A percentile compares a stretch with the other conserved stretches of the same genome.
phyloP scores from a whole-genome alignment of 2,113 vertebrate species.

The Nesoenas mayeri region DNA sequence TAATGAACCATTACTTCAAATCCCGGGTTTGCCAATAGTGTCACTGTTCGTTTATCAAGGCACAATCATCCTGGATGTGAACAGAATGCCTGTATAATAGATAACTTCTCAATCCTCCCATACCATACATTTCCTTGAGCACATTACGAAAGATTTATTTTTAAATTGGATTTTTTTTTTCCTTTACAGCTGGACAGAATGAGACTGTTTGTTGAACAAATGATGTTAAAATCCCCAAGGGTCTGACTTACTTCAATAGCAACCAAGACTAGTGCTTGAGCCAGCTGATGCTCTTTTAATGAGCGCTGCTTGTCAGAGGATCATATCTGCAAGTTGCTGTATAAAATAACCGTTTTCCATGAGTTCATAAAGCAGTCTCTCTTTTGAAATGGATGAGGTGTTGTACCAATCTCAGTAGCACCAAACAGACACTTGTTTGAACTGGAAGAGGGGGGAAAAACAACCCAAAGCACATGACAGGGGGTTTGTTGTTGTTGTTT shows the following conservation, averaged over 20 bases:
- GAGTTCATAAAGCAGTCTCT: constrained; percentile 63
- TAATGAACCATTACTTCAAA: constrained; percentile 67
- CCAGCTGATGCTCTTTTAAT: constrained; percentile 63
- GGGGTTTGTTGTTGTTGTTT: too few relatives aligned
- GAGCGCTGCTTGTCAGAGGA: constrained; percentile 65
- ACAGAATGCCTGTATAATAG: constrained; percentile 31
- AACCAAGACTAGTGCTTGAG: constrained; percentile 35
- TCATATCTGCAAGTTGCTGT: constrained; percentile 61
- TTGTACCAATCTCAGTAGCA: constrained; percentile 15
- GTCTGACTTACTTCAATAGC: constrained; percentile 33
- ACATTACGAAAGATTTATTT: constrained; percentile 68
- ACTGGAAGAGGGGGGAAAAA: neutral
- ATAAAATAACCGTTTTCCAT: constrained; percentile 53
- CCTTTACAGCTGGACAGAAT: constrained; percentile 24
- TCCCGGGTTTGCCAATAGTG: constrained; percentile 46
- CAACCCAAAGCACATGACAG: neutral
- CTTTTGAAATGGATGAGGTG: constrained; percentile 59
- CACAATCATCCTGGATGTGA: constrained; percentile 44
- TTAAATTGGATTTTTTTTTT: constrained; percentile 37
- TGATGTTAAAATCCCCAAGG: constrained; percentile 52
- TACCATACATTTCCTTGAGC: constrained; percentile 54
- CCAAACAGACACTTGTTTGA: constrained; percentile 56
- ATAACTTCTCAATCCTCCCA: constrained; percentile 21
- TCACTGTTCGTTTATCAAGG: constrained; percentile 48
- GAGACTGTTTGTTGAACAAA: constrained; percentile 69